Evolutionary conservation across 1,140 invertebrate genomes (phyloP).

Genomic region (Ditylenchus dipsaci): DNA sequence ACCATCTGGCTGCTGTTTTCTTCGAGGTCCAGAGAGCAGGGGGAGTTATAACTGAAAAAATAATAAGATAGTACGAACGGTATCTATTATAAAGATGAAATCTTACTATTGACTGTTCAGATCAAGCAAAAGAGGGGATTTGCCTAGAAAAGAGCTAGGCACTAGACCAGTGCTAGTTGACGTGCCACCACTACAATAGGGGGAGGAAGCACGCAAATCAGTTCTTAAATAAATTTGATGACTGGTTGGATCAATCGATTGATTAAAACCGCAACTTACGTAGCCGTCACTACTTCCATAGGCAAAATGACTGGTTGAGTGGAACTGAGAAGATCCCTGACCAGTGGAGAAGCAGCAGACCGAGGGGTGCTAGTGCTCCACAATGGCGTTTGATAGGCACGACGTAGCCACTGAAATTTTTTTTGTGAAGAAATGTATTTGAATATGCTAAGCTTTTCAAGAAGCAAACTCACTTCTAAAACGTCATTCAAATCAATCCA

Average conservation of each 20-base stretch:
- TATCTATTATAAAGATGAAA: background rate
- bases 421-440: too few relatives aligned
- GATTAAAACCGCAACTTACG: background rate
- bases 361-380: conserved; percentile 5
- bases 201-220: background rate
- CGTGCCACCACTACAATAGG: background rate
- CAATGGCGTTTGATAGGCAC: conserved; percentile 15
- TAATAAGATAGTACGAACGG: background rate
- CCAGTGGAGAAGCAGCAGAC: conserved; percentile 28
- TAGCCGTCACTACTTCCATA: background rate
- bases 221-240: background rate
- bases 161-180: background rate
- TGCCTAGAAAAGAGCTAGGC: background rate
- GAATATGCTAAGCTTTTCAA: too few relatives aligned
- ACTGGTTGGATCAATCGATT: background rate
- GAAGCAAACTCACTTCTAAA: background rate
- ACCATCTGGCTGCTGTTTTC: conserved; percentile 18
- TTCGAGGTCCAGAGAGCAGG: background rate
- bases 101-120: background rate
- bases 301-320: background rate
- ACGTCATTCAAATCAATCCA: too few relatives aligned
- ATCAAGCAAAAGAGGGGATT: background rate
- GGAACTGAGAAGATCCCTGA: conserved; percentile 19
- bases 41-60: conserved; percentile 16
- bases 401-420: too few relatives aligned